Evolutionary conservation across 2,888 invertebrate species (phyloP).

Genomic region (Hypomecis atomaria): DNA sequence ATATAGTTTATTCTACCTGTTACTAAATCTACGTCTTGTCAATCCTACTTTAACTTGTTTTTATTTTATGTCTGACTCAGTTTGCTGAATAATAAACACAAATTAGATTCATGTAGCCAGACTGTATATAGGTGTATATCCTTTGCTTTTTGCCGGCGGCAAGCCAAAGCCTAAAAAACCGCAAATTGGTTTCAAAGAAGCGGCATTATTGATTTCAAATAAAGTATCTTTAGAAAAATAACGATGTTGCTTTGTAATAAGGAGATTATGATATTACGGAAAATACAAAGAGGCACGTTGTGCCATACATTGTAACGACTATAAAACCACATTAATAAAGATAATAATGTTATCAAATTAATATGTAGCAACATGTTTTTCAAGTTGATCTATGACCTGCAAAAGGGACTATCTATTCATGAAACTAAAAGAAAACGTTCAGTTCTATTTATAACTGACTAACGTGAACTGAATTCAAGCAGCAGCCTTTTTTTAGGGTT

Average conservation of each 20-base stretch:
- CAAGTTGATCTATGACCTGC: conserved; percentile 5
- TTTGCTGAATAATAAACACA: conserved; percentile 3
- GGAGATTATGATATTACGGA: conserved; percentile 6
- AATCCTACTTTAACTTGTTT: conserved; percentile 33
- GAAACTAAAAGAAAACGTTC: background rate
- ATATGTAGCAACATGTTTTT: background rate
- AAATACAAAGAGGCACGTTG: background rate
- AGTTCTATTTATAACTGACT: too few relatives aligned
- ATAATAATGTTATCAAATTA: background rate
- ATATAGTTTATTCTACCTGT: too few relatives aligned
- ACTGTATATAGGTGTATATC: conserved; percentile 4
- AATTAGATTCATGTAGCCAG: conserved; percentile 13
- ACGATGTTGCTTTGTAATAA: conserved; percentile 11
- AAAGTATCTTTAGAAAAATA: conserved; percentile 11
- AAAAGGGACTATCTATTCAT: background rate
- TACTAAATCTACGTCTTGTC: too few relatives aligned
- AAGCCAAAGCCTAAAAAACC: conserved; percentile 34
- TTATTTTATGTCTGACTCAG: conserved; percentile 28
- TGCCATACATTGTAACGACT: background rate
- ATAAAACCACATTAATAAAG: too few relatives aligned
- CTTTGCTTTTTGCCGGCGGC: conserved; percentile 22
- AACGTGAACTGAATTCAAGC: too few relatives aligned
- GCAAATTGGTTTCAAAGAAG: conserved; percentile 43
- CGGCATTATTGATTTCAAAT: conserved; percentile 37
- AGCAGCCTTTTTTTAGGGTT: too few relatives aligned